A percentile compares a stretch with the other conserved stretches of the same genome.
Conservation (phyloP, 2,888 invertebrate genomes). For the Machimus atricapillus region DNA sequence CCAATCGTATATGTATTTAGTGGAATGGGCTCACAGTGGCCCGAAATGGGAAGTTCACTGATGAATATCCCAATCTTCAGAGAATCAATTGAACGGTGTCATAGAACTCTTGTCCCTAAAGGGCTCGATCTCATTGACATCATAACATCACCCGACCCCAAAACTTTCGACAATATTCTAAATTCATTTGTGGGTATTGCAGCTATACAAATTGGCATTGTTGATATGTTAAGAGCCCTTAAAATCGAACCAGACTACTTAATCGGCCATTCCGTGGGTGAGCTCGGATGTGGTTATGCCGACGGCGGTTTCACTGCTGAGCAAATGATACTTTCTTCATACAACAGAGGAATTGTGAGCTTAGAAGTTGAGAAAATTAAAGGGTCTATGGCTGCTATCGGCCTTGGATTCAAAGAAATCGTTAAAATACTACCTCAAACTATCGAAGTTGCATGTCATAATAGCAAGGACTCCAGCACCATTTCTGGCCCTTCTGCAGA, state of each 20-base stretch:
- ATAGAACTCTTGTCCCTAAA: constrained; percentile 66
- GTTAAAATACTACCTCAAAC: constrained; percentile 72
- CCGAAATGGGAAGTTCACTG: constrained; percentile 80
- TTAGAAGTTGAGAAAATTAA: constrained; percentile 72
- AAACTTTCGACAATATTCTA: constrained; percentile 70
- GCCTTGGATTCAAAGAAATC: constrained; percentile 69
- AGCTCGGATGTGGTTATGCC: constrained; percentile 93
- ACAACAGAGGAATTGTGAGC: constrained; percentile 81
- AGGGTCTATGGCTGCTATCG: constrained; percentile 91
- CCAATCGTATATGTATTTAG: constrained; percentile 91
- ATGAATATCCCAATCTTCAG: constrained; percentile 78
- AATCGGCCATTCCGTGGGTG: constrained; percentile 92
- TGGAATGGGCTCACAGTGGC: constrained; percentile 91
- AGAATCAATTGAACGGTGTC: constrained; percentile 71
- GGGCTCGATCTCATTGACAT: constrained; percentile 72
- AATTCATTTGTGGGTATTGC: constrained; percentile 79
- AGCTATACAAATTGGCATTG: constrained; percentile 70
- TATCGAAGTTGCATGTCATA: constrained; percentile 88
- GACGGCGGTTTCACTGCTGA: constrained; percentile 89
- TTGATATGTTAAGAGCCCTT: constrained; percentile 69
- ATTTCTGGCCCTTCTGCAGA: constrained; percentile 83
- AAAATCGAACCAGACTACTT: constrained; percentile 76
- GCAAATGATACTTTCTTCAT: constrained; percentile 84
- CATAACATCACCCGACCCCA: constrained; percentile 69
- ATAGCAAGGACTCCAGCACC: constrained; percentile 83